These are phyloP conservation scores for Sphecodes monilicornis DNA, from an alignment of 2,888 invertebrate species.

Conservation along the genomic window DNA sequence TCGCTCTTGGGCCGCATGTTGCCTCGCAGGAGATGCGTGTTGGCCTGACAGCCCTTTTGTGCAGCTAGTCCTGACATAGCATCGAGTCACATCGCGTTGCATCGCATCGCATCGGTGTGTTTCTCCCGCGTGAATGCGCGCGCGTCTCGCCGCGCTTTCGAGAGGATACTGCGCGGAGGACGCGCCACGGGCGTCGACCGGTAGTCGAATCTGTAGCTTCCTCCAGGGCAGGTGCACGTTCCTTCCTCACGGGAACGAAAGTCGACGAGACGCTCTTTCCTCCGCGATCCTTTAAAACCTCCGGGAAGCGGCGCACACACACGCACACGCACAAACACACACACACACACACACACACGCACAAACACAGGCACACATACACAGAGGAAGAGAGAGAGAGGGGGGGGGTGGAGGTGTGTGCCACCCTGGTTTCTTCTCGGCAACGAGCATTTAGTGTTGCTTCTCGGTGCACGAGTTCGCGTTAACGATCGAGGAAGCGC, in stretches of 20 bases:
- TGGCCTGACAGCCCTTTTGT: background rate
- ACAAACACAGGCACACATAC: too few species aligned
- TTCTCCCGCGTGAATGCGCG: slow-evolving; percentile 64
- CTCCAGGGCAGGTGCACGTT: slow-evolving; percentile 70
- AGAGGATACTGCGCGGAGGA: slow-evolving; percentile 54
- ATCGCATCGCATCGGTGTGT: slow-evolving; percentile 27
- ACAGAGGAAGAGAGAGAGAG: background rate
- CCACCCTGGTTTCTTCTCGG: slow-evolving; percentile 21
- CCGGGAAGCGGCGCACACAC: too few species aligned
- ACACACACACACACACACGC: too few species aligned
- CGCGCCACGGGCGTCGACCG: slow-evolving; percentile 82
- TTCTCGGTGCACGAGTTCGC: slow-evolving; percentile 44
- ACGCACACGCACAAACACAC: too few species aligned
- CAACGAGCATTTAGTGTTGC: slow-evolving; percentile 38
- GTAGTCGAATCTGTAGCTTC: slow-evolving; percentile 80
- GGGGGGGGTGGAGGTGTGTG: background rate
- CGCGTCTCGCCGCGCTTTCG: slow-evolving; percentile 55
- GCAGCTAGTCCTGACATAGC: background rate
- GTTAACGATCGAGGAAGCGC: slow-evolving; percentile 63
- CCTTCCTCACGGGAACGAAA: slow-evolving; percentile 7
- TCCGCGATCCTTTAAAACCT: slow-evolving; percentile 12
- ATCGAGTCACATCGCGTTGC: background rate
- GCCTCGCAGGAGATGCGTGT: background rate
- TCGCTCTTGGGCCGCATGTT: background rate
- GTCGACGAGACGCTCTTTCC: slow-evolving; percentile 27